phyloP scores from a whole-genome alignment of 2,797 vertebrate species.

The Pangasius macronema region DNA sequence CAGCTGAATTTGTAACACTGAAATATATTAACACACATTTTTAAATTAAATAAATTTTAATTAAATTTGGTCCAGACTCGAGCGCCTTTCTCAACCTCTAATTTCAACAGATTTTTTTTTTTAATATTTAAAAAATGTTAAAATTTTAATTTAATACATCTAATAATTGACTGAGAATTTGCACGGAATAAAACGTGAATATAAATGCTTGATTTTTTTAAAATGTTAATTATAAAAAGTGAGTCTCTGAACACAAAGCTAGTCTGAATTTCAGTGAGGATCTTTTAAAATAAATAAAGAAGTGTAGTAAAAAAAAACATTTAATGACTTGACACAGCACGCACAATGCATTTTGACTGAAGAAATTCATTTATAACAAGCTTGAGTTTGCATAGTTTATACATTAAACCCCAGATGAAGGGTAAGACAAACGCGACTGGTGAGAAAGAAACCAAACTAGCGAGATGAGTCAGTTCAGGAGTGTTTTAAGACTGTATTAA shows the following conservation, averaged over 20 bases:
- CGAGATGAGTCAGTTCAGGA: conserved; percentile 25
- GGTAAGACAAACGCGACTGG: conserved; percentile 2
- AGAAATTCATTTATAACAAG: conserved; percentile 16
- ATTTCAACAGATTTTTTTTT: not conserved
- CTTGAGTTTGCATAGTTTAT: conserved; percentile 44
- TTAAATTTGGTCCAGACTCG: not conserved
- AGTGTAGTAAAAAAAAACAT: not conserved
- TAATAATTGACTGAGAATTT: not conserved
- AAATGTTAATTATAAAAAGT: not conserved
- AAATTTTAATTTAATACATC: not conserved
- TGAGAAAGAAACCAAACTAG: conserved; percentile 5
- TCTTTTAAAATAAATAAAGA: not conserved
- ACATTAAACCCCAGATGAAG: conserved; percentile 24
- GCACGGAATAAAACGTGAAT: not conserved
- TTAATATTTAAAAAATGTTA: not conserved
- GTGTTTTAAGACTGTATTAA: conserved; percentile 48
- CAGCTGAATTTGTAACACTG: not conserved
- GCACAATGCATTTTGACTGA: not conserved
- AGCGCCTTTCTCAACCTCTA: not conserved
- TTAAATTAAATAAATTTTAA: too few relatives aligned
- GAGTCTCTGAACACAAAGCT: not conserved
- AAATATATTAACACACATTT: not conserved
- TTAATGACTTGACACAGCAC: conserved; percentile 16
- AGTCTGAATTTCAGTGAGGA: not conserved
- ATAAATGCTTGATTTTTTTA: not conserved